Conservation (phyloP, 2,888 invertebrate genomes). For the Pardosa pseudoannulata region DNA sequence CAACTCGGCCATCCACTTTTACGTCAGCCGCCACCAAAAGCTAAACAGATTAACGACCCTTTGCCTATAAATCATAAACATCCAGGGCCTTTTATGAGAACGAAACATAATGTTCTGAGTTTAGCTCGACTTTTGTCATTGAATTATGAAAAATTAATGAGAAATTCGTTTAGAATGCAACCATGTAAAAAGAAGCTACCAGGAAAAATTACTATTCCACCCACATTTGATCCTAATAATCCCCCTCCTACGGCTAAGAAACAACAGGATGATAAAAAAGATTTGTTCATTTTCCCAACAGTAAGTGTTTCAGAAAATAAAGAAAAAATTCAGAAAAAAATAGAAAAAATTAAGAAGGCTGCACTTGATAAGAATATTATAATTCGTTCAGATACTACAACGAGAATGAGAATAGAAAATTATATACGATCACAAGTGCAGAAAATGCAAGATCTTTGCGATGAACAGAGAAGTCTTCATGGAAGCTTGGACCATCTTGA, state of each 20-base stretch:
- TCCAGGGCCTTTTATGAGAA: constrained; percentile 25
- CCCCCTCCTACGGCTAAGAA: background rate
- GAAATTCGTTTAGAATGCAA: constrained; percentile 8
- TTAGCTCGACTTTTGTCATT: constrained; percentile 39
- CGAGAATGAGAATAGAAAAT: constrained; percentile 50
- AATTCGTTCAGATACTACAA: constrained; percentile 39
- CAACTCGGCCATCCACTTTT: background rate
- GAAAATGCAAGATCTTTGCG: constrained; percentile 53
- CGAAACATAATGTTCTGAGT: constrained; percentile 40
- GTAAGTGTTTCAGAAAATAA: constrained; percentile 64
- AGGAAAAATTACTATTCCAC: constrained; percentile 57
- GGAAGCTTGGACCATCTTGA: constrained; percentile 23
- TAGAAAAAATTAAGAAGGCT: constrained; percentile 60
- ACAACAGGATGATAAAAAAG: constrained; percentile 18
- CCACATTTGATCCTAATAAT: constrained; percentile 43
- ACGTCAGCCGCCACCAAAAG: constrained; percentile 24
- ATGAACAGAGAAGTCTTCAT: constrained; percentile 29
- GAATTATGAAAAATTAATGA: constrained; percentile 32
- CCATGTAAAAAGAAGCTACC: constrained; percentile 34
- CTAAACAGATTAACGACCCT: constrained; percentile 12
- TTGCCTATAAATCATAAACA: constrained; percentile 10
- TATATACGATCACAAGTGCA: constrained; percentile 51
- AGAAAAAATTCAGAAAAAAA: constrained; percentile 61
- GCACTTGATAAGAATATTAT: constrained; percentile 49
- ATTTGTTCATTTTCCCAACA: constrained; percentile 41